Conservation (phyloP, 2,888 invertebrate species). For the Xestia ashworthii region DNA sequence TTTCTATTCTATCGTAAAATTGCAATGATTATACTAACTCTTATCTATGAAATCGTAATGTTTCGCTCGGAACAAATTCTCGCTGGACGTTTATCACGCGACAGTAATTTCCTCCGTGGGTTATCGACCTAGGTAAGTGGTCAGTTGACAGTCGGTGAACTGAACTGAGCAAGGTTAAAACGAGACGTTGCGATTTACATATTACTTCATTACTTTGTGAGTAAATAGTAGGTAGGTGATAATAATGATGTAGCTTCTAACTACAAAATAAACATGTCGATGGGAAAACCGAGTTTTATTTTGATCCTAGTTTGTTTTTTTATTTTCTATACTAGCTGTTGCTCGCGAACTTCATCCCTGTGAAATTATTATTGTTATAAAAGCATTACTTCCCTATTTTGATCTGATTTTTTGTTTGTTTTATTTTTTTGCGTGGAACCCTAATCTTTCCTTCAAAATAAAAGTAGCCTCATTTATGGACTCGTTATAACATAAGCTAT, state of each 20-base stretch:
- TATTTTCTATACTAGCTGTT: background rate
- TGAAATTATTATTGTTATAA: no score
- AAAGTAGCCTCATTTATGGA: no score
- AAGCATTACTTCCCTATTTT: no score
- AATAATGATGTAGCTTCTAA: constrained; percentile 11
- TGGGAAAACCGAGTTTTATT: constrained; percentile 32
- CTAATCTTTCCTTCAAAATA: no score
- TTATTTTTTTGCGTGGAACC: no score
- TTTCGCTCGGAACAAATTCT: constrained; percentile 12
- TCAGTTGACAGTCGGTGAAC: constrained; percentile 59
- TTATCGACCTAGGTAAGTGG: constrained; percentile 67
- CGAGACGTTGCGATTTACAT: constrained; percentile 49
- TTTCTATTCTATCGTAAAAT: background rate
- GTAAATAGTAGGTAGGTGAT: constrained; percentile 15
- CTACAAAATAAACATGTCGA: constrained; percentile 31
- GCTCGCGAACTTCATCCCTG: no score
- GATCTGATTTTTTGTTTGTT: no score
- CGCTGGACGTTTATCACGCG: constrained; percentile 51
- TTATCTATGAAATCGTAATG: constrained; percentile 8
- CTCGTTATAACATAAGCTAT: no score
- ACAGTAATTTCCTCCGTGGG: constrained; percentile 61
- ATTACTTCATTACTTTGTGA: constrained; percentile 7
- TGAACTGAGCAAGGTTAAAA: constrained; percentile 52
- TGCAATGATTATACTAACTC: background rate
- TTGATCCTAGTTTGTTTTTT: background rate